A percentile compares a stretch with the other conserved stretches of the same genome.
These are phyloP conservation scores for Champsocephalus gunnari DNA, from an alignment of 2,797 vertebrate genomes.

Conservation along the genomic window DNA sequence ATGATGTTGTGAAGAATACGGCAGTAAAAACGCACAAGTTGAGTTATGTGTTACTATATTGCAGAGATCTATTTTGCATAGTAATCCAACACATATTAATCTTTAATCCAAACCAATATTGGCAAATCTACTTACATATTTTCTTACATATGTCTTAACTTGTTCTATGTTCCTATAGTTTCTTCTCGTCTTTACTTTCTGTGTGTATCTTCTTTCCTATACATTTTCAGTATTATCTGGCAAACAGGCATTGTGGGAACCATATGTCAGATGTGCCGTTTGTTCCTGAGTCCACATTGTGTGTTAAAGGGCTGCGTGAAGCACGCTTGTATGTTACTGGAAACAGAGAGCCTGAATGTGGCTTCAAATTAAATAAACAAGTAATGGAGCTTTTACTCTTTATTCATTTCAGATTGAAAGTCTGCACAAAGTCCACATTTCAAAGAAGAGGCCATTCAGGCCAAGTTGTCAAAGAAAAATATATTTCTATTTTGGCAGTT, in stretches of 20 bases:
- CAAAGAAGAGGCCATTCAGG: constrained; percentile 32
- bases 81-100: neutral
- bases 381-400: constrained; percentile 39
- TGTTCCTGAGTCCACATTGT: constrained; percentile 33
- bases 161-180: neutral
- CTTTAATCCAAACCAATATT: neutral
- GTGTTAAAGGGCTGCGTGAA: constrained; percentile 34
- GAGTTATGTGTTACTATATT: neutral
- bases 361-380: constrained; percentile 65
- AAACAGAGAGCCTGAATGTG: constrained; percentile 61
- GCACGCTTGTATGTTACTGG: constrained; percentile 52
- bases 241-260: constrained; percentile 41
- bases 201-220: constrained; percentile 21
- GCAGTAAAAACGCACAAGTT: constrained; percentile 4
- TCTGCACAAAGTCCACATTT: constrained; percentile 32
- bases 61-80: neutral
- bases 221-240: constrained; percentile 29
- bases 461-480: constrained; percentile 20
- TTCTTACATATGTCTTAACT: neutral
- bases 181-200: constrained; percentile 1
- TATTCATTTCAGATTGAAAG: constrained; percentile 56
- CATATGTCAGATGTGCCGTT: constrained; percentile 6
- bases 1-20: constrained; percentile 16
- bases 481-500: constrained; percentile 30
- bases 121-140: neutral